Evolutionary conservation across 2,888 invertebrate genomes (phyloP), one percentile per base, ranked within the genome.

Genomic region (Sesamia inferens): DNA sequence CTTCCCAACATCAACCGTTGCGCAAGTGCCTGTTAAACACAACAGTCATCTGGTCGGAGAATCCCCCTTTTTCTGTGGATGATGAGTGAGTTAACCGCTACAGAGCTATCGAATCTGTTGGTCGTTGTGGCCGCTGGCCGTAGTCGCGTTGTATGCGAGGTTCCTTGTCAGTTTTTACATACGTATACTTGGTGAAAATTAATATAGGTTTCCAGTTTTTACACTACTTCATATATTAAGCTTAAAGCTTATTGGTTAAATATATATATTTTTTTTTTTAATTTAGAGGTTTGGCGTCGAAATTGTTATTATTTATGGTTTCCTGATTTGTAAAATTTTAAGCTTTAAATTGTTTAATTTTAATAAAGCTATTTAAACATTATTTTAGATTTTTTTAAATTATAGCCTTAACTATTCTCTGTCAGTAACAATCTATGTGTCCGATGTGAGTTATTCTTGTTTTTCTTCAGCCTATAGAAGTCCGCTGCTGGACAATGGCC

Each of bases 341-440:
- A 13, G 7, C 31, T 63, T 57, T 6, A 14, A 24, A 54, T 14
- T 54, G 42, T 16, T 44, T 61, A 48, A n/a, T 42, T 51, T 48
- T 4, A 68, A 62, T 75, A 75, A 55, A 75, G n/a, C 39, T 67
- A 11, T 67, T 5, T 16, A 0, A 48, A 57, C 0, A 1, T 24
- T 70, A n/a, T 39, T 57, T 5, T 14, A 13, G 3, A 1, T 13
- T 11, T 39, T 19, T 48, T 39, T 66, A 8, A 42, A 14, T n/a
- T 10, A 22, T 2, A 2, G 13, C 13, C 1, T 4, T 54, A 11
- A 5, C 11, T n/a, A 13, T 13, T 2, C n/a, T 11, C 16, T 19
- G 19, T 51, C 7, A 16, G 48, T 14, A 31, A 31, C 31, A 31
- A 31, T 31, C 31, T 31, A 31, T 31, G 31, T 31, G 31, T 31